Percentiles rank a stretch among this genome's conserved stretches.
These are phyloP conservation scores for Cavia aperea DNA, from an alignment of 2,113 vertebrate species.

Conservation along the genomic window DNA sequence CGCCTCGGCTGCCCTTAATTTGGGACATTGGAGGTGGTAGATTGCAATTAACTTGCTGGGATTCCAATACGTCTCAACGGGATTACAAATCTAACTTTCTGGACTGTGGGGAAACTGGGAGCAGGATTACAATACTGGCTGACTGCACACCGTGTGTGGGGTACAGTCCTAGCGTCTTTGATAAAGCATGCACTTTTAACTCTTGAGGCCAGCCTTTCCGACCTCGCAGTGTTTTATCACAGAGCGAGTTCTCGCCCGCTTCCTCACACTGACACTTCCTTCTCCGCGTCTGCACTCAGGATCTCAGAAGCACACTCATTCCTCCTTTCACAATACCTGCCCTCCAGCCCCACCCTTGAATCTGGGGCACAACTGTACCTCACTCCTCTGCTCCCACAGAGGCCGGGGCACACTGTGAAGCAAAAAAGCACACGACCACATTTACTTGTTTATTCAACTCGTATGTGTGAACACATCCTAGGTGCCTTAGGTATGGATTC, in stretches of 20 bases:
- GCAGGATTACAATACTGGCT: too few relatives aligned
- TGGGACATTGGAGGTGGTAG: too few relatives aligned
- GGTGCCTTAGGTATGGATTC: background rate
- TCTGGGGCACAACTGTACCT: background rate
- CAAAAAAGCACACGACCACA: background rate
- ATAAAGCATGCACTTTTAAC: background rate
- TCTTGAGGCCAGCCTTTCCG: background rate
- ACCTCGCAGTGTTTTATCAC: background rate
- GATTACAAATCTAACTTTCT: too few relatives aligned
- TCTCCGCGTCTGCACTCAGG: background rate
- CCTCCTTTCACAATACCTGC: background rate
- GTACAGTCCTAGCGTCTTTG: background rate
- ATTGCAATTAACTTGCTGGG: too few relatives aligned
- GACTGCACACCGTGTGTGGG: too few relatives aligned
- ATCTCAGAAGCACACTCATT: background rate
- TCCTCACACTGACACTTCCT: background rate
- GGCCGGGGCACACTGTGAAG: background rate
- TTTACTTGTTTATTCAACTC: background rate
- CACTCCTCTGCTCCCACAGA: background rate
- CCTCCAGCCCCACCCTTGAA: background rate
- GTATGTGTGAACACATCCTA: background rate
- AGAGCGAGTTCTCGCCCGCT: background rate
- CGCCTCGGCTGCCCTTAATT: too few relatives aligned
- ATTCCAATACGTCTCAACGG: too few relatives aligned
- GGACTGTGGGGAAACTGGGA: too few relatives aligned